These are phyloP conservation scores for Limnothrissa miodon DNA, from an alignment of 2,113 vertebrate species.

Conservation along the genomic window DNA sequence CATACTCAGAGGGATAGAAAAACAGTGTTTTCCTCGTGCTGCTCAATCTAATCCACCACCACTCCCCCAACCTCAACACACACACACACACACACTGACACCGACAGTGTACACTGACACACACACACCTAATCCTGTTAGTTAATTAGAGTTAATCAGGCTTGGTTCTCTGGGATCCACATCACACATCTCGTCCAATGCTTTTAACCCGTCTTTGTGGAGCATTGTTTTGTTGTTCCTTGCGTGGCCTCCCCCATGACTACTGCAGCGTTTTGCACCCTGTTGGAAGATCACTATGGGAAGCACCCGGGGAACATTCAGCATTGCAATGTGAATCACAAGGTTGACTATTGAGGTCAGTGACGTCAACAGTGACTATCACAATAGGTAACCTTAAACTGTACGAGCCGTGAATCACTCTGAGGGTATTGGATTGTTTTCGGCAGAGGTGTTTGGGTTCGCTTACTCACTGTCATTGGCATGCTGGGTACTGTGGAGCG, in stretches of 20 bases:
- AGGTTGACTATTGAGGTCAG: background rate
- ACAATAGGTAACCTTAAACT: background rate
- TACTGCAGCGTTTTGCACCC: background rate
- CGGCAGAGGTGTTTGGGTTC: background rate
- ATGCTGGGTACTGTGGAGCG: background rate
- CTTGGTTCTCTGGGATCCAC: slow-evolving; percentile 1
- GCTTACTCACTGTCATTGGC: background rate
- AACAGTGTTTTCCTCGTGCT: background rate
- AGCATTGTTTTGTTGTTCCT: background rate
- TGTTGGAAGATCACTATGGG: background rate
- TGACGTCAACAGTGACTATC: background rate
- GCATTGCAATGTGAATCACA: background rate
- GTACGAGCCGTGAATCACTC: background rate
- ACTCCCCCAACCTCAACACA: background rate
- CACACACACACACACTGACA: slow-evolving; percentile 2
- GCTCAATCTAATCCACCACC: background rate
- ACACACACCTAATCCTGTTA: slow-evolving; percentile 27
- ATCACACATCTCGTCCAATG: background rate
- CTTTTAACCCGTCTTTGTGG: background rate
- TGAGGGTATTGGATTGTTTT: background rate
- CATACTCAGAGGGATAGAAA: background rate
- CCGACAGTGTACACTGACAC: background rate
- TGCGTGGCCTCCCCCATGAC: background rate
- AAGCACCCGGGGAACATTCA: background rate
- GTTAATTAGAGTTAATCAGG: slow-evolving; percentile 35